A percentile compares a stretch with the other conserved stretches of the same genome.
These are phyloP conservation scores for Epinephelus coioides DNA, from an alignment of 2,797 vertebrate genomes.

Conservation along the genomic window DNA sequence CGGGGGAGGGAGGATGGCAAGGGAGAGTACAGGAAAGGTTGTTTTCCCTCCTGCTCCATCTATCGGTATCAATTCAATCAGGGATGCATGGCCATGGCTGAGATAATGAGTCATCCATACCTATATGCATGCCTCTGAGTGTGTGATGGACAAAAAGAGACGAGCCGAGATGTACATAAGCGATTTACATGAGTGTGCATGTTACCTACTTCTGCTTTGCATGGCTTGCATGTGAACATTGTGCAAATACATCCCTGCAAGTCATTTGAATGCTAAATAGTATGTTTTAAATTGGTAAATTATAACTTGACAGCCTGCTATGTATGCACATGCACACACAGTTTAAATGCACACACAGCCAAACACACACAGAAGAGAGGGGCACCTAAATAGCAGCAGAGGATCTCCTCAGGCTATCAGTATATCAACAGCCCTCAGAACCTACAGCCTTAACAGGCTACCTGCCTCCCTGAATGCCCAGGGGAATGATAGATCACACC, in stretches of 20 bases:
- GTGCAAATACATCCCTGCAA: constrained; percentile 21
- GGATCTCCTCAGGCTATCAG: constrained; percentile 52
- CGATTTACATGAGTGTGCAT: not conserved
- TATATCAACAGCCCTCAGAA: constrained; percentile 60
- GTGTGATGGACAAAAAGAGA: not conserved
- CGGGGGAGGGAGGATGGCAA: constrained; percentile 42
- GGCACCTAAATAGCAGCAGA: constrained; percentile 34
- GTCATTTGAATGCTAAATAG: constrained; percentile 24
- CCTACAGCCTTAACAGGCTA: constrained; percentile 51
- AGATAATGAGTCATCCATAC: constrained; percentile 65
- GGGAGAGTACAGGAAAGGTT: constrained; percentile 52
- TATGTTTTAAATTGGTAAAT: constrained; percentile 9
- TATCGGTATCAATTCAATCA: constrained; percentile 66
- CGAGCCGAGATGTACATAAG: not conserved
- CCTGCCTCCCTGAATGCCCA: constrained; percentile 49
- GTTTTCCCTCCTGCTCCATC: constrained; percentile 59
- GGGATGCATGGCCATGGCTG: constrained; percentile 41
- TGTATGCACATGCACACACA: constrained; percentile 6
- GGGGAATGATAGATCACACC: constrained; percentile 62
- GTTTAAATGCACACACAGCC: not conserved
- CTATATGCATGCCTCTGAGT: not conserved
- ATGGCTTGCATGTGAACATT: constrained; percentile 23
- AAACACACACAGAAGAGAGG: constrained; percentile 28
- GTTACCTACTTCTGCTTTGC: constrained; percentile 18
- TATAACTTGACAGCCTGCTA: constrained; percentile 9